A percentile compares a stretch with the other conserved stretches of the same genome.
Conservation (phyloP, 1,140 invertebrate genomes). For the Caenorhabditis brenneri region DNA sequence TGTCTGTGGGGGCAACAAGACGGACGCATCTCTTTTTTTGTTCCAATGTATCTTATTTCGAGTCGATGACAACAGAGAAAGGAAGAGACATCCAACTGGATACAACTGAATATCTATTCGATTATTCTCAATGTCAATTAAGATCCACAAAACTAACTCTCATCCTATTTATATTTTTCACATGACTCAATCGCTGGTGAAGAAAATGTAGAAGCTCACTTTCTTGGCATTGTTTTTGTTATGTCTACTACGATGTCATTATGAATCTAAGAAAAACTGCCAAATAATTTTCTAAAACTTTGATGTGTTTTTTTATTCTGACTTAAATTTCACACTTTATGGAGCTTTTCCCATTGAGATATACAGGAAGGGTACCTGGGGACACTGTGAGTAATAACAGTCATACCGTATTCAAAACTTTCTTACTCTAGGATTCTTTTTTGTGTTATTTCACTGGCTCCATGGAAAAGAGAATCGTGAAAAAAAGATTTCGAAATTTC, state of each 20-base stretch:
- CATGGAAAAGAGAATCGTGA: too few relatives aligned
- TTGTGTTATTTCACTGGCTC: too few relatives aligned
- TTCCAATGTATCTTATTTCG: conserved; percentile 19
- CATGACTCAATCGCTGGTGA: background rate
- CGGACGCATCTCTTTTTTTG: background rate
- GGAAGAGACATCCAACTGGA: background rate
- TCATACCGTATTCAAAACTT: too few relatives aligned
- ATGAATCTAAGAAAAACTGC: background rate
- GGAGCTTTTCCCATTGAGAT: too few relatives aligned
- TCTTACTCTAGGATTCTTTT: too few relatives aligned
- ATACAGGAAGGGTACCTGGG: too few relatives aligned
- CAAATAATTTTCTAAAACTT: background rate
- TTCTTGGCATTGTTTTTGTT: conserved; percentile 1
- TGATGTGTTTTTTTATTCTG: background rate
- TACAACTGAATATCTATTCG: conserved; percentile 22
- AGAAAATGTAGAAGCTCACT: too few relatives aligned
- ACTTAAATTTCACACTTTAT: too few relatives aligned
- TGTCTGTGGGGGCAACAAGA: background rate
- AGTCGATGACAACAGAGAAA: background rate
- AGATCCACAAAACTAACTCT: conserved; percentile 2
- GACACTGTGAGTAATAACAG: too few relatives aligned
- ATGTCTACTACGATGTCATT: background rate
- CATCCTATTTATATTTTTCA: conserved; percentile 4
- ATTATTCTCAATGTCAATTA: conserved; percentile 40
- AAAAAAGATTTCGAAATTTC: too few relatives aligned